Conservation (phyloP, 1,140 invertebrate genomes). For the Drosophila grimshawi region DNA sequence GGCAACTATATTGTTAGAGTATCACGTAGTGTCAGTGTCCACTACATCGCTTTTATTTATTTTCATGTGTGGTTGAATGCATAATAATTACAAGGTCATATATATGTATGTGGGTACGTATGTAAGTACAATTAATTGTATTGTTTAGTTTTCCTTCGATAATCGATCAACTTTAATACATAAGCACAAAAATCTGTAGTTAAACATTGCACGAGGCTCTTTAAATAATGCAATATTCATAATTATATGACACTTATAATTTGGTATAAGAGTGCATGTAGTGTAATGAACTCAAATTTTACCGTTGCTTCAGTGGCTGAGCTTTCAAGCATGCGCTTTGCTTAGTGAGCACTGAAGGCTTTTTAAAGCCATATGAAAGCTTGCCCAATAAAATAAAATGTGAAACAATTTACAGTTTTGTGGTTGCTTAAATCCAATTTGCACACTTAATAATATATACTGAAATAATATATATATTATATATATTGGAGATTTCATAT, state of each 20-base stretch:
- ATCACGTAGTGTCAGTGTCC: no score
- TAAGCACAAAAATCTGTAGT: no score
- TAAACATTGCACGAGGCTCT: no score
- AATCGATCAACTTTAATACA: no score
- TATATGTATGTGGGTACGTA: not conserved
- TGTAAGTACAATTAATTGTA: not conserved
- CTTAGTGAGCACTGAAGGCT: not conserved
- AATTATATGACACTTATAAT: no score
- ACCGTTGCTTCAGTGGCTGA: not conserved
- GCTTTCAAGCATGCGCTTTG: not conserved
- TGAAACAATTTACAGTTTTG: slow-evolving; percentile 6
- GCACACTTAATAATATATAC: not conserved
- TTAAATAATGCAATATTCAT: no score
- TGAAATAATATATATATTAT: not conserved
- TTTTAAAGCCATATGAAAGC: slow-evolving; percentile 8
- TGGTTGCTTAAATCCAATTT: not conserved
- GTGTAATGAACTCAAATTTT: not conserved
- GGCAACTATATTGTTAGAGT: no score
- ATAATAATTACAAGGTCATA: not conserved
- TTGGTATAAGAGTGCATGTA: not conserved
- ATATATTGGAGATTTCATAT: no score
- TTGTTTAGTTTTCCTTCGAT: no score
- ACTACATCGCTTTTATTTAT: no score
- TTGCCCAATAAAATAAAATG: not conserved
- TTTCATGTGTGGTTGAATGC: not conserved